Conservation (phyloP, 2,797 vertebrate genomes). For the Remorina albescens region DNA sequence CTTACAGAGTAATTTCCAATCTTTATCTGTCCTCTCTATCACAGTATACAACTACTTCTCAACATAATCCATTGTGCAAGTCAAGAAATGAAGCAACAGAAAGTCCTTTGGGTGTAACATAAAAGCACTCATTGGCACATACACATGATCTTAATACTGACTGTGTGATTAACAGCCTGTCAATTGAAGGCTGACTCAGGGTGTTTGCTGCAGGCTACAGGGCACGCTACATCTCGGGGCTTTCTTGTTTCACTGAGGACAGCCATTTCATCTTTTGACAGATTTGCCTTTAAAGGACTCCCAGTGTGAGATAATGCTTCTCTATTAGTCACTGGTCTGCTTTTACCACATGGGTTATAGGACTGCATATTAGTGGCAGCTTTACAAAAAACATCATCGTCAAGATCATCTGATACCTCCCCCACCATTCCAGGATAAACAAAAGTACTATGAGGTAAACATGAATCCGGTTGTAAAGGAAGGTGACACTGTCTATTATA, state of each 20-base stretch:
- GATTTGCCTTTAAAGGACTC: conserved; percentile 52
- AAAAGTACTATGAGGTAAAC: conserved; percentile 62
- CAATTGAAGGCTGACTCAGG: conserved; percentile 60
- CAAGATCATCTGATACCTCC: conserved; percentile 59
- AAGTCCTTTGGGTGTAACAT: conserved; percentile 51
- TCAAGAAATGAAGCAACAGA: conserved; percentile 56
- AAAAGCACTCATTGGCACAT: conserved; percentile 58
- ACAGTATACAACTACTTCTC: conserved; percentile 49
- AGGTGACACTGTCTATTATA: conserved; percentile 74
- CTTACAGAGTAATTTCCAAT: conserved; percentile 10
- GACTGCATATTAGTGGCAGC: conserved; percentile 66
- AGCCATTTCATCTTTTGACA: conserved; percentile 65
- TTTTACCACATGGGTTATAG: conserved; percentile 67
- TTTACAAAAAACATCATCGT: conserved; percentile 66
- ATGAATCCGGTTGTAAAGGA: conserved; percentile 71
- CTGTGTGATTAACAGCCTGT: conserved; percentile 31
- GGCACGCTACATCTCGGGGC: conserved; percentile 48
- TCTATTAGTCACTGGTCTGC: conserved; percentile 77
- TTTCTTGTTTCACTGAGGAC: conserved; percentile 74
- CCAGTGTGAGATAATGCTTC: conserved; percentile 80
- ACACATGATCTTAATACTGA: conserved; percentile 14
- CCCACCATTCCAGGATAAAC: conserved; percentile 58
- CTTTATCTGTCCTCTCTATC: conserved; percentile 31
- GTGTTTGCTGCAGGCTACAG: conserved; percentile 63
- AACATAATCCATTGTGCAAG: conserved; percentile 45